Evolutionary conservation across 1,140 invertebrate genomes (phyloP).

Genomic region (Cardiocondyla obscurior): DNA sequence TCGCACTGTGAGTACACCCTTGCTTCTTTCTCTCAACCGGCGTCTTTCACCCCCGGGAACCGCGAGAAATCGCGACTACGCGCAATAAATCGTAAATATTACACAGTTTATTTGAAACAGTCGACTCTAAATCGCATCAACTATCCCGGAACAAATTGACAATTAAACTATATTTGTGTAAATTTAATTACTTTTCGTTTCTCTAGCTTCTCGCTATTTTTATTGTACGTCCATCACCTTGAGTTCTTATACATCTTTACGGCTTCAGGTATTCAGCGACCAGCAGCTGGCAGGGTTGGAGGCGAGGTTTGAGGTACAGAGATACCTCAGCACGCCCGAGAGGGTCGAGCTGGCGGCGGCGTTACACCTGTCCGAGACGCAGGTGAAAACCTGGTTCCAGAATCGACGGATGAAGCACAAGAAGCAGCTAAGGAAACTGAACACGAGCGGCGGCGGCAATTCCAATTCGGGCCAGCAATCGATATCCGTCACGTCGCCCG

Average conservation of each 20-base stretch:
- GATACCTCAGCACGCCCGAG: constrained; percentile 98
- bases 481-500: constrained; percentile 75
- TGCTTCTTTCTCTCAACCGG: neutral
- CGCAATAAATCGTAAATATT: too few relatives aligned
- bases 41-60: too few relatives aligned
- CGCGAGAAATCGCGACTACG: too few relatives aligned
- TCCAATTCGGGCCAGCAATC: constrained; percentile 72
- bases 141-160: too few relatives aligned
- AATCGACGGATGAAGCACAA: constrained; percentile 99
- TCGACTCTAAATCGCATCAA: too few relatives aligned
- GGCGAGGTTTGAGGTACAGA: constrained; percentile 97
- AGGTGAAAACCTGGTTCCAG: constrained; percentile 99
- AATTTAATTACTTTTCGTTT: too few relatives aligned
- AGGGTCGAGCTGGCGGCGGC: constrained; percentile 96
- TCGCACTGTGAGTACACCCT: constrained; percentile 88
- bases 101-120: too few relatives aligned
- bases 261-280: constrained; percentile 94
- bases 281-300: constrained; percentile 97
- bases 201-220: too few relatives aligned
- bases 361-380: constrained; percentile 97
- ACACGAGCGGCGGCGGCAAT: constrained; percentile 81
- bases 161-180: too few relatives aligned
- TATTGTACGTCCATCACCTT: too few relatives aligned
- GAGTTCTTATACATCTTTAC: neutral
- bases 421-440: constrained; percentile 93